Evolutionary conservation across 1,140 invertebrate species (phyloP).

Genomic region (Adoxophyes honmai): DNA sequence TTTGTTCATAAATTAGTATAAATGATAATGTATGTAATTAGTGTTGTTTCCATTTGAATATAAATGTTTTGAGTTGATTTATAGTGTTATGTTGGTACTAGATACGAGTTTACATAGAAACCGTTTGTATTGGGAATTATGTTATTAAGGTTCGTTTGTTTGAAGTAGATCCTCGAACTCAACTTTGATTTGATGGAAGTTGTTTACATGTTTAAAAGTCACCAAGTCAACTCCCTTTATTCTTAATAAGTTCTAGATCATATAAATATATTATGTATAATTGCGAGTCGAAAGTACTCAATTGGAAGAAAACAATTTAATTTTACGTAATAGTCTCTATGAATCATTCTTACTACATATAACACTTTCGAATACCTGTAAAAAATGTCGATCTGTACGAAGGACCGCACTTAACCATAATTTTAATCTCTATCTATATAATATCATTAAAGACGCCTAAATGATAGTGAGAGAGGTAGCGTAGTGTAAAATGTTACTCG

Average conservation of each 20-base stretch:
- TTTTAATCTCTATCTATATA: slow-evolving; percentile 52
- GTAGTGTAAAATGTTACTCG: slow-evolving; percentile 59
- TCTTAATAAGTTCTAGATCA: slow-evolving; percentile 73
- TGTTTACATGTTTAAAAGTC: background rate
- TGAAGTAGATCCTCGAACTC: slow-evolving; percentile 10
- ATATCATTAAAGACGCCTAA: slow-evolving; percentile 59
- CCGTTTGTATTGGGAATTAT: slow-evolving; percentile 23
- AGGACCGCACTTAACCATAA: slow-evolving; percentile 42
- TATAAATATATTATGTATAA: slow-evolving; percentile 68
- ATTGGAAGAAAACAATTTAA: background rate
- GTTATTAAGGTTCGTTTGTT: slow-evolving; percentile 20
- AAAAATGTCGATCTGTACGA: slow-evolving; percentile 35
- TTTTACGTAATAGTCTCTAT: slow-evolving; percentile 20
- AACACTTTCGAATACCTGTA: slow-evolving; percentile 28
- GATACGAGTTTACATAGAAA: slow-evolving; percentile 28
- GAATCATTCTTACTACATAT: slow-evolving; percentile 17
- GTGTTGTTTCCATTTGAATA: slow-evolving; percentile 49
- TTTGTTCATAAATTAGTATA: slow-evolving; percentile 52
- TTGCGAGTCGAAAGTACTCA: slow-evolving; percentile 26
- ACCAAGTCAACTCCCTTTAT: slow-evolving; percentile 36
- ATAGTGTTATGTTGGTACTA: slow-evolving; percentile 45
- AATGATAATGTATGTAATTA: slow-evolving; percentile 49
- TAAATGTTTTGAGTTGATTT: slow-evolving; percentile 50
- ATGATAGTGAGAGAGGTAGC: slow-evolving; percentile 70
- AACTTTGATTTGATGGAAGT: background rate